Base-by-base conservation (phyloP, 2,888 invertebrate genomes). In the Tiphia femorata region DNA sequence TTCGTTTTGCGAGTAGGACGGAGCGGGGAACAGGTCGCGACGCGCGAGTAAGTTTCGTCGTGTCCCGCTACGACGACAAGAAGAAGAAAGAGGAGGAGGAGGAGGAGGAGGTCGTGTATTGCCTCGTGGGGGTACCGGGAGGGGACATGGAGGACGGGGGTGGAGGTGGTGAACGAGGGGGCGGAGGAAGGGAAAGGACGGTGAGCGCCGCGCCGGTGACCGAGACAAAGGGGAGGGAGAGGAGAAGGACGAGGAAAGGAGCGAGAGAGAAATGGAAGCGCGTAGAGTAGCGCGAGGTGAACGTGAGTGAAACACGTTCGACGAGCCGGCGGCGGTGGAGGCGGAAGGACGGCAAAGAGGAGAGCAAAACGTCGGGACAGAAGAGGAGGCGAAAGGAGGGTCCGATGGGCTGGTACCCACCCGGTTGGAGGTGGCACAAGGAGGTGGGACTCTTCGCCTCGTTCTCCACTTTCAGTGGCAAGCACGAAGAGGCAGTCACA, bases 351-450 rank as follows among this genome's bases (percentile, higher is more conserved):
- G 64, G 66, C 72, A 67, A 64, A 63, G 66, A 61, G 56, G 67
- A 68, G 74, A n/a, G n/a, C n/a, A n/a, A n/a, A n/a, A n/a, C n/a
- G n/a, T n/a, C n/a, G n/a, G n/a, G n/a, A n/a, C n/a, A n/a, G n/a
- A n/a, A n/a, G n/a, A n/a, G n/a, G n/a, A n/a, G n/a, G n/a, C n/a
- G n/a, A n/a, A 73, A 77, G 79, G 80, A 79, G 81, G 80, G 79
- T 78, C 81, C 78, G 74, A 81, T 83, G 82, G 83, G 83, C 80
- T 81, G 83, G 82, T 81, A 81, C 80, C 80, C 80, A 75, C 69
- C 67, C 70, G 72, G 75, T 75, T 81, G 81, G 82, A 79, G 82
- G 82, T 83, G 82, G 83, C 76, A 70, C 78, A 76, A 79, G 73
- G 81, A 82, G 82, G 83, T 80, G 81, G 83, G 82, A 79, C 81